Percentiles rank a stretch among this genome's conserved stretches.
Conservation (phyloP, 2,888 invertebrate species). For the Patella pellucida region DNA sequence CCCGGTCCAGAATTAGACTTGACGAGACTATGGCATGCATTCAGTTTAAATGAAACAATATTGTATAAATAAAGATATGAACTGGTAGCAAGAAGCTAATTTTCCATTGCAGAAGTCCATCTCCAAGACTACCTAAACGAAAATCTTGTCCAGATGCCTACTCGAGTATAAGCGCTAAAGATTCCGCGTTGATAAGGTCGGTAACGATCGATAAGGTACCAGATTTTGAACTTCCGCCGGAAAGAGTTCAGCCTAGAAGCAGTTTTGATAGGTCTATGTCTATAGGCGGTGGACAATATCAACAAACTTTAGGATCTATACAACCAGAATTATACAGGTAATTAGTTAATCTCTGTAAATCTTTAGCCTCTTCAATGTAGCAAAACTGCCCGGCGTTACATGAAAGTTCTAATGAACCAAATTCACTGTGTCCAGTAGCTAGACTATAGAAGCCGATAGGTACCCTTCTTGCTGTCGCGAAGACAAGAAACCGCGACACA, state of each 20-base stretch:
- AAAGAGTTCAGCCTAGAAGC: conserved; percentile 48
- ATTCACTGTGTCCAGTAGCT: neutral
- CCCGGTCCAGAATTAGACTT: no score
- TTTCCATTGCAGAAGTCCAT: conserved; percentile 34
- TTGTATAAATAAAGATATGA: no score
- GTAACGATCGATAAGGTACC: conserved; percentile 47
- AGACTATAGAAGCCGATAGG: neutral
- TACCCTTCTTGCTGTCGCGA: no score
- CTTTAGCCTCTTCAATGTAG: neutral
- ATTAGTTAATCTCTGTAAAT: conserved; percentile 1
- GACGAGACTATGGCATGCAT: no score
- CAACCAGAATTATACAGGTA: conserved; percentile 52
- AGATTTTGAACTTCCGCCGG: conserved; percentile 49
- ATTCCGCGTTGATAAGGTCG: conserved; percentile 41
- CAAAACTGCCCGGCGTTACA: no score
- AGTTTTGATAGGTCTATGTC: neutral
- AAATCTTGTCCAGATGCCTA: conserved; percentile 46
- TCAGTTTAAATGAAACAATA: no score
- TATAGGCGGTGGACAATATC: neutral
- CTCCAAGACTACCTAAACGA: conserved; percentile 40
- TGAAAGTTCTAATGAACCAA: no score
- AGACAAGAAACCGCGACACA: no score
- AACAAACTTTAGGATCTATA: conserved; percentile 31
- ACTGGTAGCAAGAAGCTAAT: no score
- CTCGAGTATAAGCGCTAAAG: conserved; percentile 16